phyloP scores from a whole-genome alignment of 2,888 invertebrate genomes.

The Cremastobaeus sp. region DNA sequence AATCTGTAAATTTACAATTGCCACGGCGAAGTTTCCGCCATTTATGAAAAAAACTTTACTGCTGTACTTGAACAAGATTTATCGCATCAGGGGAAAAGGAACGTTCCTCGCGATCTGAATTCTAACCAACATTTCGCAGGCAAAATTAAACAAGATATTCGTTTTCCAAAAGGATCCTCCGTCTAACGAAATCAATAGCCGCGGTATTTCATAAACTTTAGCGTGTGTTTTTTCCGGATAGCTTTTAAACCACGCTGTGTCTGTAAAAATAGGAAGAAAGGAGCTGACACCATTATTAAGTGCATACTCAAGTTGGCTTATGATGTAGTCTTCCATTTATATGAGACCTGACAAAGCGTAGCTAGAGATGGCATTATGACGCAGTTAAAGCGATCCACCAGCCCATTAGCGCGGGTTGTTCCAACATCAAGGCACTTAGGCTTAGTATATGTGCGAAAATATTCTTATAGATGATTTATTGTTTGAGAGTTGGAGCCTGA shows the following conservation, averaged over 20 bases:
- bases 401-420: slow-evolving; percentile 50
- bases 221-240: slow-evolving; percentile 3
- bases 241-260: slow-evolving; percentile 2
- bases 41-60: background rate
- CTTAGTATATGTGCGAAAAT: slow-evolving; percentile 36
- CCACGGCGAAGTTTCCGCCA: background rate
- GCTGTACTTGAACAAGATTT: too few relatives aligned
- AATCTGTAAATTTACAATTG: background rate
- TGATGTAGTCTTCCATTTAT: slow-evolving; percentile 51
- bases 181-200: slow-evolving; percentile 5
- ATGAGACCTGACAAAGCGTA: slow-evolving; percentile 50
- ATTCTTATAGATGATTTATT: slow-evolving; percentile 49
- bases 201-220: slow-evolving; percentile 4
- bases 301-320: slow-evolving; percentile 47
- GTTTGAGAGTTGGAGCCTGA: slow-evolving; percentile 21
- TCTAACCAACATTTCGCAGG: too few relatives aligned
- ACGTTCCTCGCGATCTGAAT: too few relatives aligned
- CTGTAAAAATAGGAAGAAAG: slow-evolving; percentile 12
- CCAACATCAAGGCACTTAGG: slow-evolving; percentile 50
- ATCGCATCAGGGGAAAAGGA: too few relatives aligned
- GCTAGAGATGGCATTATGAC: slow-evolving; percentile 50
- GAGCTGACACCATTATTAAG: slow-evolving; percentile 38
- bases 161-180: too few relatives aligned
- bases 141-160: too few relatives aligned
- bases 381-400: slow-evolving; percentile 50